Evolutionary conservation across 1,140 invertebrate species (phyloP), one percentile per base, ranked within the genome.

Genomic region (Daktulosphaira vitifoliae): DNA sequence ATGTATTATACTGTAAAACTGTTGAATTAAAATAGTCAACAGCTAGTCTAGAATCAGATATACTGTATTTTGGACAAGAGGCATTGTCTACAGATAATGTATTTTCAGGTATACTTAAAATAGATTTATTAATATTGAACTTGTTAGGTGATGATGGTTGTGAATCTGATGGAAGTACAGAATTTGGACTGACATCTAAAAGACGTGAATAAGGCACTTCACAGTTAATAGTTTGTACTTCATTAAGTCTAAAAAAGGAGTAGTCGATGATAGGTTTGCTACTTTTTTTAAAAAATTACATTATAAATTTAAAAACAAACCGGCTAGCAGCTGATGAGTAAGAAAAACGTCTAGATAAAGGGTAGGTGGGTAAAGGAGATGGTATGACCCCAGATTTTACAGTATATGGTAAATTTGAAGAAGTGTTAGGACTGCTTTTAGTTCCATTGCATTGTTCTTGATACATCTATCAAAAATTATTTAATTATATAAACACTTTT

Each of bases 131-230:
- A 16, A 78, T 80, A 37, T 62, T 65, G 25, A 68, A 65, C 11
- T 86, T 74, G 56, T 48, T 38, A 62, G 56, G 56, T 62, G 56
- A 62, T 48, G n/a, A 39, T 48, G 56, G 56, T 76, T 87, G 87
- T 1, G 87, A 88, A 70, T 90, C 87, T 20, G 87, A 69, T 0
- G 80, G 78, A 37, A 81, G 69, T 37, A 76, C 75, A 23, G 71
- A 74, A 4, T 76, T 74, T n/a, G 77, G 78, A 75, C 80, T 83
- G 5, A 78, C 74, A 69, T 90, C 87, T 1, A 90, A 78, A 20
- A 90, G 75, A 29, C 87, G 80, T 16, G 87, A 82, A 74, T 90
- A 90, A 0, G 87, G 87, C 7, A 90, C 87, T 71, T 90, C 87
- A 68, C 78, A 44, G 53, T 37, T 64, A 42, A 64, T 52, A 33